Percentiles rank a stretch among this genome's conserved stretches.
These are phyloP conservation scores for Atherix ibis DNA, from an alignment of 2,888 invertebrate genomes.

Conservation along the genomic window DNA sequence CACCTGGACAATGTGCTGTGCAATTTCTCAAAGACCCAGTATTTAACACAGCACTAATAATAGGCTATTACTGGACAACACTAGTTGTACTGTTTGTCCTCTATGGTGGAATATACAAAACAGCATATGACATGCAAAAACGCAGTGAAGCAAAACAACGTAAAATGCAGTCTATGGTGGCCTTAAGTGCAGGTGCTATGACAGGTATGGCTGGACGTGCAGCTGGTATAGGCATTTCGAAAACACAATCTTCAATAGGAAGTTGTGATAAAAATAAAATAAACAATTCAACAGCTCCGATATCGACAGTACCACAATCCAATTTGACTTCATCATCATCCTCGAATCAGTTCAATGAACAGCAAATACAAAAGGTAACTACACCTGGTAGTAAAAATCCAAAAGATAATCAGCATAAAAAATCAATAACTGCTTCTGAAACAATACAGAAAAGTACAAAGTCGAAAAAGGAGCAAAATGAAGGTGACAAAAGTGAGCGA, in stretches of 20 bases:
- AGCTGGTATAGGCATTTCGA: conserved; percentile 71
- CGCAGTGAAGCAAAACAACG: conserved; percentile 92
- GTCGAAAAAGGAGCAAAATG: conserved; percentile 28
- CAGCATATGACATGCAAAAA: conserved; percentile 93
- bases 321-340: conserved; percentile 17
- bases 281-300: conserved; percentile 18
- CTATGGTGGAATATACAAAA: conserved; percentile 94
- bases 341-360: conserved; percentile 17
- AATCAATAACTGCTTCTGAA: not conserved
- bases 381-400: conserved; percentile 14
- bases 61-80: conserved; percentile 96
- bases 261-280: conserved; percentile 59
- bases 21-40: conserved; percentile 95
- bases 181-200: conserved; percentile 77
- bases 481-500: conserved; percentile 59
- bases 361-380: conserved; percentile 13
- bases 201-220: conserved; percentile 78
- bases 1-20: conserved; percentile 82
- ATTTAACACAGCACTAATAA: conserved; percentile 92
- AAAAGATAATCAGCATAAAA: conserved; percentile 22
- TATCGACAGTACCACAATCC: conserved; percentile 15
- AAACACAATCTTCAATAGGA: conserved; percentile 51
- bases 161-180: conserved; percentile 91
- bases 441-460: conserved; percentile 36
- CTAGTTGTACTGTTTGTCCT: conserved; percentile 86